Percentiles rank a stretch among this genome's conserved stretches.
phyloP scores from a whole-genome alignment of 2,113 vertebrate species.

The Bubo bubo region DNA sequence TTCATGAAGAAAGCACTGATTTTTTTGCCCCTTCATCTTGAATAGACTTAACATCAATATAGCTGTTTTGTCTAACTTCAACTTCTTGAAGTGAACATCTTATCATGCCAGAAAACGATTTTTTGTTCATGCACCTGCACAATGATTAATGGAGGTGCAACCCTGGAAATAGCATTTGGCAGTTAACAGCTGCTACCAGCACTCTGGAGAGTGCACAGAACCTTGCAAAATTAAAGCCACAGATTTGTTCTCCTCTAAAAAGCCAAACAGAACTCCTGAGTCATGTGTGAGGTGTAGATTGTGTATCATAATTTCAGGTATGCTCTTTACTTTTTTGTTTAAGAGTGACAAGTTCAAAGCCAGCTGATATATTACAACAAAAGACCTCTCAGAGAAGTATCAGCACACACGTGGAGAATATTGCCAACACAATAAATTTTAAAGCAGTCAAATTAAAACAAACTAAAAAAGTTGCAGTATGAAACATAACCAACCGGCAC shows the following conservation, averaged over 20 bases:
- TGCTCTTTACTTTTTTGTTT: neutral
- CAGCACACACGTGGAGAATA: neutral
- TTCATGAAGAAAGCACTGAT: neutral
- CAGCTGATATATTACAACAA: constrained; percentile 8
- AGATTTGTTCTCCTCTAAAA: constrained; percentile 34
- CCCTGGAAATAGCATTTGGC: constrained; percentile 56
- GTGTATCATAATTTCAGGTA: constrained; percentile 33
- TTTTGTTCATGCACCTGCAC: constrained; percentile 51
- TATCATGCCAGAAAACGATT: constrained; percentile 40
- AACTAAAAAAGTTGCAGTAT: neutral
- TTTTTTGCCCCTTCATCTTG: neutral
- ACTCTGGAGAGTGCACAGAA: constrained; percentile 56
- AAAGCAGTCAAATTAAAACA: constrained; percentile 6
- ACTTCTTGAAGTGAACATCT: constrained; percentile 10
- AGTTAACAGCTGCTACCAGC: constrained; percentile 59
- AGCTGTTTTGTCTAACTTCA: constrained; percentile 10
- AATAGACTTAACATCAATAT: constrained; percentile 23
- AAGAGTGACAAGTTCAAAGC: constrained; percentile 34
- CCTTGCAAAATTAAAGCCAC: constrained; percentile 51
- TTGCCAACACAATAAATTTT: neutral
- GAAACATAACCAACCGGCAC: neutral
- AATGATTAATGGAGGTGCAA: constrained; percentile 57
- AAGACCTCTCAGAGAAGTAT: constrained; percentile 23
- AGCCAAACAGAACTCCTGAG: constrained; percentile 26
- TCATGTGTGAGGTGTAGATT: neutral